phyloP scores from a whole-genome alignment of 2,797 vertebrate species.

The Serranus cabrilla region DNA sequence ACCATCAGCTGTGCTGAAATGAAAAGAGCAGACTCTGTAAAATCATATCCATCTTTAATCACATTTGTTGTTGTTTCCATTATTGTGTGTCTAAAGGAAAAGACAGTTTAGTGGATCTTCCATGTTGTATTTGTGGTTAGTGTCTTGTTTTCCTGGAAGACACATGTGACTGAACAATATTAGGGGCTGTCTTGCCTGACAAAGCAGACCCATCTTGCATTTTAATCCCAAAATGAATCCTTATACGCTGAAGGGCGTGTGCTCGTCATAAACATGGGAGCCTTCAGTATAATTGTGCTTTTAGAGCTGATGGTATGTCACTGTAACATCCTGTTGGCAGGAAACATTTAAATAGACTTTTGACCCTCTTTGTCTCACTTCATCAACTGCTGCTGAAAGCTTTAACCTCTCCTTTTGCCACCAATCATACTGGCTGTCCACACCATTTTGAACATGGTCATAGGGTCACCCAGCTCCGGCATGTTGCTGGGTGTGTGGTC shows the following conservation, averaged over 20 bases:
- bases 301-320: neutral
- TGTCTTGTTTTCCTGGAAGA: neutral
- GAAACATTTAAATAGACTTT: constrained; percentile 51
- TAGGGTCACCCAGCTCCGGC: constrained; percentile 39
- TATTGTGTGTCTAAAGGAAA: neutral
- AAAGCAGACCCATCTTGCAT: neutral
- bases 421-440: constrained; percentile 33
- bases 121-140: neutral
- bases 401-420: constrained; percentile 22
- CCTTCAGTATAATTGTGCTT: neutral
- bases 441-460: constrained; percentile 29
- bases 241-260: neutral
- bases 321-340: constrained; percentile 35
- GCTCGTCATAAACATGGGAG: neutral
- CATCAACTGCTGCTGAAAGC: constrained; percentile 48
- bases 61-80: neutral
- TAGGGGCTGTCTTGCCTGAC: too few relatives aligned
- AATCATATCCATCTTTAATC: neutral
- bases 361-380: constrained; percentile 51
- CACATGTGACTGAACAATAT: neutral
- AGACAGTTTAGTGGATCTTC: neutral
- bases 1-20: neutral
- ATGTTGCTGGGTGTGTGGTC: constrained; percentile 13
- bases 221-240: neutral
- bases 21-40: neutral